Percentiles rank a stretch among this genome's conserved stretches.
phyloP scores from a whole-genome alignment of 2,888 invertebrate genomes.

The Auanema freiburgensis region DNA sequence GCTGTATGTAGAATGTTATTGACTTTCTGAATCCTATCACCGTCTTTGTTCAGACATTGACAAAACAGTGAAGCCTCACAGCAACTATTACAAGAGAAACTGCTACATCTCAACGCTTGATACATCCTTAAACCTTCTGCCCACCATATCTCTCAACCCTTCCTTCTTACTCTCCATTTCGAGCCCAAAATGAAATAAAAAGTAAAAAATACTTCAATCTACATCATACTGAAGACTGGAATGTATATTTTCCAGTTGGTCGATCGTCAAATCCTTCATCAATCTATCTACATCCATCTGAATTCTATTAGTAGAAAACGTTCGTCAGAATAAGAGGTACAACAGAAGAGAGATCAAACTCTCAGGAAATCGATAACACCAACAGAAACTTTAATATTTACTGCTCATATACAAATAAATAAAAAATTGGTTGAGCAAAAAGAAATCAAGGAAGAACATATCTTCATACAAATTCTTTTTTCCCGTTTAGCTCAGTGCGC shows the following conservation, averaged over 20 bases:
- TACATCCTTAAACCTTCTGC: conserved; percentile 89
- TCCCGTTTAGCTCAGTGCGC: no score
- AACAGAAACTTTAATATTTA: no score
- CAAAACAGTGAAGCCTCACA: conserved; percentile 35
- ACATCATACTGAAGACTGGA: conserved; percentile 46
- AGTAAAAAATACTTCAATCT: not conserved
- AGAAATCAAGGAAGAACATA: no score
- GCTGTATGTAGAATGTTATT: conserved; percentile 34
- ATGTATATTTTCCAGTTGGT: conserved; percentile 58
- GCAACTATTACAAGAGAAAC: conserved; percentile 38
- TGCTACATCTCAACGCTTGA: conserved; percentile 31
- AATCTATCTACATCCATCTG: conserved; percentile 59
- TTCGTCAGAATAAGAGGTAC: not conserved
- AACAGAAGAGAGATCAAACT: no score
- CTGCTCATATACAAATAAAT: no score
- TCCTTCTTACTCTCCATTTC: conserved; percentile 91
- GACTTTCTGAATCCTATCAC: conserved; percentile 29
- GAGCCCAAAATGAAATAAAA: conserved; percentile 30
- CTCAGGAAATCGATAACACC: no score
- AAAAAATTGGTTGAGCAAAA: no score
- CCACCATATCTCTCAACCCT: conserved; percentile 89
- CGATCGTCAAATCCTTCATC: conserved; percentile 60
- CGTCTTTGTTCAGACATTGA: conserved; percentile 28
- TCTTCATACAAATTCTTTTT: no score
- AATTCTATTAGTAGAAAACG: not conserved